Percentiles rank a stretch among this genome's conserved stretches.
These are phyloP conservation scores for Salmo trutta DNA, from an alignment of 2,797 vertebrate genomes.

Conservation along the genomic window DNA sequence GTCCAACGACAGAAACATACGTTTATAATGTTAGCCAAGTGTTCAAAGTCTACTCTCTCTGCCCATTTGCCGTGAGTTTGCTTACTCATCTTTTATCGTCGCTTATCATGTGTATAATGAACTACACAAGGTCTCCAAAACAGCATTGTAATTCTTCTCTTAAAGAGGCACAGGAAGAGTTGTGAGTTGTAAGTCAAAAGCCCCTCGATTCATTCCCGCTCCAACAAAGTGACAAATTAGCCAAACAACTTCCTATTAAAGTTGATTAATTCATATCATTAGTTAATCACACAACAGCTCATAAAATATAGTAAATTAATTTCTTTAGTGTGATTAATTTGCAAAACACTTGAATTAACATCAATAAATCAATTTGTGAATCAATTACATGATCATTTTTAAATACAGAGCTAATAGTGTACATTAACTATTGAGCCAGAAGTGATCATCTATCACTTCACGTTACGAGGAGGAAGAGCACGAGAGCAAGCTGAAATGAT, in stretches of 20 bases:
- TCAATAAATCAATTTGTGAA: slow-evolving; percentile 85
- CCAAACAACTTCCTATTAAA: slow-evolving; percentile 85
- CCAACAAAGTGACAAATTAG: slow-evolving; percentile 85
- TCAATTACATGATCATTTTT: slow-evolving; percentile 83
- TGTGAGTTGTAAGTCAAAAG: slow-evolving; percentile 73
- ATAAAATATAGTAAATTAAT: slow-evolving; percentile 80
- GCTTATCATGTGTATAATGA: background rate
- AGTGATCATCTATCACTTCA: slow-evolving; percentile 73
- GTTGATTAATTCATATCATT: slow-evolving; percentile 87
- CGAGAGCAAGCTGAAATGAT: slow-evolving; percentile 65
- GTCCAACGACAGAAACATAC: background rate
- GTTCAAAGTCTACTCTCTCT: slow-evolving; percentile 5
- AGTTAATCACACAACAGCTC: slow-evolving; percentile 80
- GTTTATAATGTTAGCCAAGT: background rate
- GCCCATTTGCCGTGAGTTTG: background rate
- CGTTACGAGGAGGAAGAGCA: slow-evolving; percentile 60
- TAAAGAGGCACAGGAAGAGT: slow-evolving; percentile 48
- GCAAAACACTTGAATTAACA: slow-evolving; percentile 83
- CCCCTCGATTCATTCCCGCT: slow-evolving; percentile 68
- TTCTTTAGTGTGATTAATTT: slow-evolving; percentile 79
- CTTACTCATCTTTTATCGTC: background rate
- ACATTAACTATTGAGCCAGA: slow-evolving; percentile 64
- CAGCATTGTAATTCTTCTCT: slow-evolving; percentile 28
- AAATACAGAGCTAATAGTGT: slow-evolving; percentile 80
- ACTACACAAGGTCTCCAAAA: slow-evolving; percentile 14